Conservation (phyloP, 2,113 vertebrate species). For the Amazona guildingii region DNA sequence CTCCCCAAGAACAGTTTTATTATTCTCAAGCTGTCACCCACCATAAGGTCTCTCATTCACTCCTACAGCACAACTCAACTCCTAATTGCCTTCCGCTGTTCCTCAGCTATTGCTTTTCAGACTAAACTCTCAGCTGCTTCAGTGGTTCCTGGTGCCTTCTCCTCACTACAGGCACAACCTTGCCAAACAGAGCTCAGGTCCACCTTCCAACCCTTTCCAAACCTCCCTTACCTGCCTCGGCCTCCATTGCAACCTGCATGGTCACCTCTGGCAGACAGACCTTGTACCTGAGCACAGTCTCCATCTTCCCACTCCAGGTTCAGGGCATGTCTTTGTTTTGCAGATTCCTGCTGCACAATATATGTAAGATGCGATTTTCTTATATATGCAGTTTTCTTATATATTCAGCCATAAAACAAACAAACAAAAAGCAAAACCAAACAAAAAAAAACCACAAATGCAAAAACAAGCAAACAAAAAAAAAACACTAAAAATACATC, state of each 20-base stretch:
- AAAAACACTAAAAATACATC: no score
- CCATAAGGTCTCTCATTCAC: neutral
- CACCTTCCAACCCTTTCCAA: neutral
- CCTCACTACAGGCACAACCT: neutral
- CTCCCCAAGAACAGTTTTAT: neutral
- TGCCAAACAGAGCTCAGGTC: neutral
- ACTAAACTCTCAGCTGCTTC: neutral
- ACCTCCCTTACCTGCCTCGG: neutral
- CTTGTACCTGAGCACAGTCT: neutral
- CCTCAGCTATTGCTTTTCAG: neutral
- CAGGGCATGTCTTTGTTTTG: neutral
- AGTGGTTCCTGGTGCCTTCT: neutral
- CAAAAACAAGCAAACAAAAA: neutral
- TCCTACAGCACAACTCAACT: neutral
- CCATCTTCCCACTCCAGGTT: neutral
- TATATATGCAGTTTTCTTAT: neutral
- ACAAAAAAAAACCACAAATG: neutral
- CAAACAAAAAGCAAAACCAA: no score
- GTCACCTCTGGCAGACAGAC: neutral
- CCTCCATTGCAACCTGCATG: neutral
- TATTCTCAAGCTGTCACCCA: neutral
- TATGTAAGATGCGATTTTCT: neutral
- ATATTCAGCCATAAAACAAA: neutral
- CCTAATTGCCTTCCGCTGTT: neutral
- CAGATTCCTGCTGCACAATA: neutral